Conservation (phyloP, 2,888 invertebrate species). For the Periphyllus acericola region DNA sequence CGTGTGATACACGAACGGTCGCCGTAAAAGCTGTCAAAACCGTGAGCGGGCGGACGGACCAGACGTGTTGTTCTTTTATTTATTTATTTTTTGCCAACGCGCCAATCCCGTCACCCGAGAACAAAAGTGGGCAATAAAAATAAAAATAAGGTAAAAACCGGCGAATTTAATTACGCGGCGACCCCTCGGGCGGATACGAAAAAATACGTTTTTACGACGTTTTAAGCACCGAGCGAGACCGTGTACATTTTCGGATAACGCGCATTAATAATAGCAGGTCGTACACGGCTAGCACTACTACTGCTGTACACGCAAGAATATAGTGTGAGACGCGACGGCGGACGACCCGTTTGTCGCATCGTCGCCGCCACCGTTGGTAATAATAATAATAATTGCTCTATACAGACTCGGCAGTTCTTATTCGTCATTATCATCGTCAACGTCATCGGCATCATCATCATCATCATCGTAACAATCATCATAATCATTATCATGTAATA, state of each 20-base stretch:
- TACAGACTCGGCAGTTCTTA: slow-evolving; percentile 33
- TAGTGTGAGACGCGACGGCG: neutral
- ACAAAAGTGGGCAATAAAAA: neutral
- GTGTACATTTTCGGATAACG: slow-evolving; percentile 10
- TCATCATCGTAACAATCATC: neutral
- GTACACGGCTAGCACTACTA: neutral
- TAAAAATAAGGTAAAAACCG: neutral
- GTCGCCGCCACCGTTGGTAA: slow-evolving; percentile 26
- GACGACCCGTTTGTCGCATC: slow-evolving; percentile 7
- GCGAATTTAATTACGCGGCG: neutral
- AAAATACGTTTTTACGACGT: slow-evolving; percentile 33
- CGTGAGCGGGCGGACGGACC: neutral
- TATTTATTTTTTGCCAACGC: neutral
- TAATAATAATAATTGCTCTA: slow-evolving; percentile 54
- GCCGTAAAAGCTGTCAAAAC: slow-evolving; percentile 1
- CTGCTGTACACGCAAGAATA: neutral
- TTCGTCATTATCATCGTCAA: slow-evolving; percentile 30
- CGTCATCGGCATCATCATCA: neutral
- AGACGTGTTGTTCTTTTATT: neutral
- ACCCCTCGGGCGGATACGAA: neutral
- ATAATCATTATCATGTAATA: neutral
- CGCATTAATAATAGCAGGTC: neutral
- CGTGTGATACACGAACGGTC: neutral
- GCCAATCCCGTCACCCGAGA: neutral
- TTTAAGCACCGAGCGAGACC: neutral